Percentiles rank a stretch among this genome's conserved stretches.
These are phyloP conservation scores for Polymixis flavicincta DNA, from an alignment of 2,888 invertebrate genomes.

Conservation along the genomic window DNA sequence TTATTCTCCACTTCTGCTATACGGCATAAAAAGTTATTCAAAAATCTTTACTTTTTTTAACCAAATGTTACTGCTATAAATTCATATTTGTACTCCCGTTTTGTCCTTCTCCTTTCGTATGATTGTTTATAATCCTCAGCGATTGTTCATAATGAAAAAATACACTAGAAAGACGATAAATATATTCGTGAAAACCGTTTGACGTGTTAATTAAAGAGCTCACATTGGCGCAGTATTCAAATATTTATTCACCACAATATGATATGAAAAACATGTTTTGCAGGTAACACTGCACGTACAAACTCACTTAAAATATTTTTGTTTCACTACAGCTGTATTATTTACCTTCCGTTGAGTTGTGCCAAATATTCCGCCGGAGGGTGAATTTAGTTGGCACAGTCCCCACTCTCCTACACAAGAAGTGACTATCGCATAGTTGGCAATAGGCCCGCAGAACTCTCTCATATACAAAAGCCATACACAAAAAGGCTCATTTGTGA, in stretches of 20 bases:
- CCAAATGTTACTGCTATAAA: too few relatives aligned
- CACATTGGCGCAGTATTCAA: not conserved
- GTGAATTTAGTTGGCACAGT: slow-evolving; percentile 69
- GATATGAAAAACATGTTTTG: not conserved
- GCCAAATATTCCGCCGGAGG: slow-evolving; percentile 65
- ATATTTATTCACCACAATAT: too few relatives aligned
- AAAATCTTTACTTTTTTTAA: too few relatives aligned
- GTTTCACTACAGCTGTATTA: slow-evolving; percentile 57
- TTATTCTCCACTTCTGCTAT: too few relatives aligned
- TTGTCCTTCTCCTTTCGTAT: too few relatives aligned
- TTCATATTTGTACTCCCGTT: too few relatives aligned
- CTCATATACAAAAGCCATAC: slow-evolving; percentile 56
- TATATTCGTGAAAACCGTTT: not conserved
- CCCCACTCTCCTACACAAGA: slow-evolving; percentile 59
- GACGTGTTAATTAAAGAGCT: not conserved
- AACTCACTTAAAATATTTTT: slow-evolving; percentile 40
- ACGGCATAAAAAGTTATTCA: too few relatives aligned
- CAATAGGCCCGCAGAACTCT: slow-evolving; percentile 67
- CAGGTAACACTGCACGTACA: slow-evolving; percentile 23
- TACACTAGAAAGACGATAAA: not conserved
- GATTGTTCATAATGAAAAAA: not conserved
- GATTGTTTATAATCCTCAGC: too few relatives aligned
- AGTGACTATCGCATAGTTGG: slow-evolving; percentile 68
- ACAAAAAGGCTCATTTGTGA: slow-evolving; percentile 62
- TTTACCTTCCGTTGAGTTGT: slow-evolving; percentile 61